Evolutionary conservation across 2,797 vertebrate genomes (phyloP), one percentile per base, ranked within the genome.

Genomic region (Argentina silus): DNA sequence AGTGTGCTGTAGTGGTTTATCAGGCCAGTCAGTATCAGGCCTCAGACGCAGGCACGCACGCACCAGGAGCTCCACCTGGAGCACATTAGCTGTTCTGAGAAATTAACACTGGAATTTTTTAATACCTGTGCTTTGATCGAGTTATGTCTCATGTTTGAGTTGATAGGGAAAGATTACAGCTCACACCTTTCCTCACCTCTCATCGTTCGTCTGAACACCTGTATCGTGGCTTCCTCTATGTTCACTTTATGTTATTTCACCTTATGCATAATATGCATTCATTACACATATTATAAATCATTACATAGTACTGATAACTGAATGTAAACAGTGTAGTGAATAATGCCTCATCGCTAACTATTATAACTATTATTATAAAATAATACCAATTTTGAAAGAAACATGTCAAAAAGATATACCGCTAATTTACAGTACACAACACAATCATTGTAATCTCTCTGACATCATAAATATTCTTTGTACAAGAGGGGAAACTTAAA

Each of bases 401-500:
- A 23, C 10, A 23, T 21, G 12, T 27, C 44, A 12, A n/a, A 21
- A 44, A n/a, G 12, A 15, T 15, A 50, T 27, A 14, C 12, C 45
- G 48, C 44, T 23, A 11, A 66, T 12, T 66, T 21, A 44, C 27
- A 36, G 27, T 36, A 36, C 62, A 44, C 17, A 19, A 21, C 19
- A 45, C 17, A 48, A 66, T 1, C 11, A 63, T 44, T 15, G 3
- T 6, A 17, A 69, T 12, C 11, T 43, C 23, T 63, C 4, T 7
- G 2, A 0, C 4, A 48, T 45, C 1, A 67, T 14, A 56, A 23
- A 12, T 14, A 7, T 62, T 5, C 44, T 14, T 42, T 48, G 47
- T 45, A 81, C 48, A 45, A 65, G 17, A 65, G 15, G 21, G 69
- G 56, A 75, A 83, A 81, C 76, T 0, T 6, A 60, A 78, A 83